phyloP scores from a whole-genome alignment of 2,888 invertebrate species.

The Hetaerina titia region DNA sequence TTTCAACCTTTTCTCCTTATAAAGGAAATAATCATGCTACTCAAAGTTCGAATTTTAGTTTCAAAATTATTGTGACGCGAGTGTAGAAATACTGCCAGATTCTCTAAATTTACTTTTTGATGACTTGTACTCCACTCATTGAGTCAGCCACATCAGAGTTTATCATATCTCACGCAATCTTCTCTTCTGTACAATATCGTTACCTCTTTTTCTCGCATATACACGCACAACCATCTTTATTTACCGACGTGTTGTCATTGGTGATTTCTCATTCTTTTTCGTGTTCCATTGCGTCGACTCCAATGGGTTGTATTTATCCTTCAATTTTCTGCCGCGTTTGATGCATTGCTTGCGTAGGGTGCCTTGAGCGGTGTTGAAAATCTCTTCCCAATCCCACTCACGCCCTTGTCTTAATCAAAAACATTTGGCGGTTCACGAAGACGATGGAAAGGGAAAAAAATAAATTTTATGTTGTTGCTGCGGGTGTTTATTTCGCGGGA shows the following conservation, averaged over 20 bases:
- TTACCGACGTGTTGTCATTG: not conserved
- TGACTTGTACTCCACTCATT: no score
- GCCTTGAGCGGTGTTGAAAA: not conserved
- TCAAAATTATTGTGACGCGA: no score
- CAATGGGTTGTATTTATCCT: not conserved
- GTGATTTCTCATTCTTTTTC: not conserved
- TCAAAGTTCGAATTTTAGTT: no score
- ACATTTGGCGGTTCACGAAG: not conserved
- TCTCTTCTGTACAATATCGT: no score
- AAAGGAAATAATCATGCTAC: no score
- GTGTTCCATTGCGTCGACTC: not conserved
- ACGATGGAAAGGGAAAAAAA: not conserved
- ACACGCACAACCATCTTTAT: no score
- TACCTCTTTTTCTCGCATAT: no score
- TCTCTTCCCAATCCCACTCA: not conserved
- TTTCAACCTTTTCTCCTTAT: no score
- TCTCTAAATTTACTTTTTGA: no score
- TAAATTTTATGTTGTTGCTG: not conserved
- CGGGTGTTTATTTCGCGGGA: not conserved
- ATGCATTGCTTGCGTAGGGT: not conserved
- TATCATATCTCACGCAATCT: no score
- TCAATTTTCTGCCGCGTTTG: constrained; percentile 21
- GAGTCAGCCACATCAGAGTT: no score
- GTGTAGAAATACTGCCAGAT: no score
- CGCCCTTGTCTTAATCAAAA: constrained; percentile 41